These are phyloP conservation scores for Chelonoidis abingdonii DNA, from an alignment of 2,113 vertebrate genomes.

Conservation along the genomic window DNA sequence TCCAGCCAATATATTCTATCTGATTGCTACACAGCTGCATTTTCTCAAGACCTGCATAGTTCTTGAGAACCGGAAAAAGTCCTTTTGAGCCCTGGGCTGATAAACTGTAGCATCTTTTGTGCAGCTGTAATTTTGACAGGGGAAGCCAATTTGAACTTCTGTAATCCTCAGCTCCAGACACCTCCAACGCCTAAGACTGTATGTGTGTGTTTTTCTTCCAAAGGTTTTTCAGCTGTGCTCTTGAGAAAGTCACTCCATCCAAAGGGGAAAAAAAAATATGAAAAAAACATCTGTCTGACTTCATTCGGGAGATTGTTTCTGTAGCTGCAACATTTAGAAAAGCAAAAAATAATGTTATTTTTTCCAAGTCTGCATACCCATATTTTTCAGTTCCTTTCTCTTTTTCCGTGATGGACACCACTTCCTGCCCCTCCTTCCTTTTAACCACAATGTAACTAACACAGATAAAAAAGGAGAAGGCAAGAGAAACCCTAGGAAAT, in stretches of 20 bases:
- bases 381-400: constrained; percentile 67
- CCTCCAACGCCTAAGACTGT: constrained; percentile 76
- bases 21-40: constrained; percentile 76
- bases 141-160: constrained; percentile 78
- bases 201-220: constrained; percentile 62
- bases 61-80: constrained; percentile 80
- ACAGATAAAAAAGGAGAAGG: not conserved
- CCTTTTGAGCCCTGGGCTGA: constrained; percentile 76
- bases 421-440: constrained; percentile 74
- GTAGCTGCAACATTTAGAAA: constrained; percentile 75
- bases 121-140: constrained; percentile 82
- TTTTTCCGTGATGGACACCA: constrained; percentile 64
- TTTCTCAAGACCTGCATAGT: constrained; percentile 68
- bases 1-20: constrained; percentile 42
- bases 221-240: constrained; percentile 80
- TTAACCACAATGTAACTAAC: constrained; percentile 64
- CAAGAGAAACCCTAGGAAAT: constrained; percentile 63
- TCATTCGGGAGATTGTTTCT: constrained; percentile 73
- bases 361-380: constrained; percentile 56
- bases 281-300: constrained; percentile 74
- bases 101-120: constrained; percentile 81
- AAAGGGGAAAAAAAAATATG: constrained; percentile 30
- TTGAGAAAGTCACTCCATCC: constrained; percentile 76
- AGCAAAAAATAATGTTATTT: constrained; percentile 55
- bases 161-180: constrained; percentile 84